Evolutionary conservation across 2,888 invertebrate genomes (phyloP), one percentile per base, ranked within the genome.

Genomic region (Rosalia funebris): DNA sequence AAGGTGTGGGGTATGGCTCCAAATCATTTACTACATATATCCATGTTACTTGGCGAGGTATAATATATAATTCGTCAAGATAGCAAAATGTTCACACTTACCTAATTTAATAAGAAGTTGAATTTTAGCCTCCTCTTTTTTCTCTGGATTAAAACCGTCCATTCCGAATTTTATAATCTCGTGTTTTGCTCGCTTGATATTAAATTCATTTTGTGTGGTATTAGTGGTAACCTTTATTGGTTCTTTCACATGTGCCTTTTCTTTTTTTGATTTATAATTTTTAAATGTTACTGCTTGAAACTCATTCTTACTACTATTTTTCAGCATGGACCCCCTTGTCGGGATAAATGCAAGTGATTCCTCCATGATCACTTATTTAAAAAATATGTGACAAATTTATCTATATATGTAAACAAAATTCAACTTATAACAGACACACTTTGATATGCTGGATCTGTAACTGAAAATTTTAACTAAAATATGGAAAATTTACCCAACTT

Each of bases 101-200:
- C 91, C 95, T 75, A 96, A 85, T 79, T 90, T 91, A 25, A 95
- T 86, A 0, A 92, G 89, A 11, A 91, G 81, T 2, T 89, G 88
- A 39, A 91, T 86, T 83, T 91, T 91, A n/a, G 92, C 92, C 77
- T 91, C 88, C 71, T 89, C 86, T 73, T 92, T 91, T 74, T 90
- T 88, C 7, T 84, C 83, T 1, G 87, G 83, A 57, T 88, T 85
- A 55, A 93, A 88, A 52, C 92, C 93, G 17, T 88, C 87, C 82
- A 92, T 90, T 25, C 93, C 94, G 79, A 95, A 92, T 75, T 91
- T 93, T 4, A 92, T 87, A 2, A 96, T 87, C 77, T 96, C 95
- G 79, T 90, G 89, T 50, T 92, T 86, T 0, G 91, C 89, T 73
- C 84, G 87, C 71, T 91, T 92, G 72, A 95, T 87, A 70, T 92